phyloP scores from a whole-genome alignment of 2,797 vertebrate species.

The Xiphorhynchus erythropygius region DNA sequence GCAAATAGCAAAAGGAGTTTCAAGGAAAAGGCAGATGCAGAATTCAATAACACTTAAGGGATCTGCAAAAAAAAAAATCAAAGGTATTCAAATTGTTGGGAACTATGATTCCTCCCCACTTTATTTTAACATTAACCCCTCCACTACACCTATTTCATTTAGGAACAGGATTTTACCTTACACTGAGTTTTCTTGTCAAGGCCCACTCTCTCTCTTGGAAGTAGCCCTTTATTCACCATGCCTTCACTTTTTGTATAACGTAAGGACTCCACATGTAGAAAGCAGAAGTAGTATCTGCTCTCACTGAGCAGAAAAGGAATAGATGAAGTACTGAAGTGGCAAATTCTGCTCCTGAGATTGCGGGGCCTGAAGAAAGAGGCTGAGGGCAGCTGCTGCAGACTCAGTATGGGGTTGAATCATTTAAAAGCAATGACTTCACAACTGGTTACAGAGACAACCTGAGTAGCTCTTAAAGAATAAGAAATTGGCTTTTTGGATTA shows the following conservation, averaged over 20 bases:
- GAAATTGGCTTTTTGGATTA: neutral
- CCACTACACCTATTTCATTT: neutral
- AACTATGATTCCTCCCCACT: neutral
- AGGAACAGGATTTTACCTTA: neutral
- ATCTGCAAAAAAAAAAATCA: neutral
- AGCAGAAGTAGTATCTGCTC: neutral
- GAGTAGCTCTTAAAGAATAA: neutral
- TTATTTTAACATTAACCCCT: neutral
- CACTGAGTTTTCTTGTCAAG: neutral
- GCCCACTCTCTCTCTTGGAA: neutral
- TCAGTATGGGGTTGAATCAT: neutral
- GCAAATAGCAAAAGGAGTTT: neutral
- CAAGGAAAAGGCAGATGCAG: neutral
- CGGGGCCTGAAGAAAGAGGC: neutral
- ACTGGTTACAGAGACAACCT: neutral
- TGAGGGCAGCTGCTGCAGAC: neutral
- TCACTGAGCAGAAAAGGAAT: neutral
- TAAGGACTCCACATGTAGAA: neutral
- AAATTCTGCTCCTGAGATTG: neutral
- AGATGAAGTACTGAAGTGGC: neutral
- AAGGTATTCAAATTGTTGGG: neutral
- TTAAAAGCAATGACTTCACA: neutral
- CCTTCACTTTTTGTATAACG: neutral
- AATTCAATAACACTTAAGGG: neutral
- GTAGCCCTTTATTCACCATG: neutral